Evolutionary conservation across 1,140 invertebrate species (phyloP).

Genomic region (Philaenus spumarius): DNA sequence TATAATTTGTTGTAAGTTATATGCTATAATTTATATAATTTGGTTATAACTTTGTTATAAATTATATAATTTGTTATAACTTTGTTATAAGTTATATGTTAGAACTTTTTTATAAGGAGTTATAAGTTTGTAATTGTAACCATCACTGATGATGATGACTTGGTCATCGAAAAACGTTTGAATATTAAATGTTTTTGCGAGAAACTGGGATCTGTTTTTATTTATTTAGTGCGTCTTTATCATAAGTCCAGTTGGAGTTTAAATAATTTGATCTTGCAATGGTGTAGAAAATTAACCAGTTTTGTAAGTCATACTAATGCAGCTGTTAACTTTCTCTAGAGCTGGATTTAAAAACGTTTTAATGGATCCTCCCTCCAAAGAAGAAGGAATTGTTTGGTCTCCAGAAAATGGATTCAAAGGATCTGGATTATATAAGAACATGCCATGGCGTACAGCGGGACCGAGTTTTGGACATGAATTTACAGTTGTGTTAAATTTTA

Average conservation of each 20-base stretch:
- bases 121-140: no score
- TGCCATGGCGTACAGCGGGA: slow-evolving; percentile 18
- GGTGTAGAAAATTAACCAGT: neutral
- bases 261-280: neutral
- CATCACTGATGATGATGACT: no score
- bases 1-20: no score
- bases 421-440: neutral
- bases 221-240: no score
- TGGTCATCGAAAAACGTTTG: no score
- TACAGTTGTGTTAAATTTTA: slow-evolving; percentile 13
- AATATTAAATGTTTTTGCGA: no score
- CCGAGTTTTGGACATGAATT: slow-evolving; percentile 4
- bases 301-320: neutral
- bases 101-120: no score
- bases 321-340: neutral
- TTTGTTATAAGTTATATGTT: no score
- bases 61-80: no score
- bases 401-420: slow-evolving; percentile 18
- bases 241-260: neutral
- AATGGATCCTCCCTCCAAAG: neutral
- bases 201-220: neutral
- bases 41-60: no score
- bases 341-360: neutral
- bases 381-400: slow-evolving; percentile 12
- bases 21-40: no score